Evolutionary conservation across 1,140 invertebrate species (phyloP).

Genomic region (Drosophila persimilis): DNA sequence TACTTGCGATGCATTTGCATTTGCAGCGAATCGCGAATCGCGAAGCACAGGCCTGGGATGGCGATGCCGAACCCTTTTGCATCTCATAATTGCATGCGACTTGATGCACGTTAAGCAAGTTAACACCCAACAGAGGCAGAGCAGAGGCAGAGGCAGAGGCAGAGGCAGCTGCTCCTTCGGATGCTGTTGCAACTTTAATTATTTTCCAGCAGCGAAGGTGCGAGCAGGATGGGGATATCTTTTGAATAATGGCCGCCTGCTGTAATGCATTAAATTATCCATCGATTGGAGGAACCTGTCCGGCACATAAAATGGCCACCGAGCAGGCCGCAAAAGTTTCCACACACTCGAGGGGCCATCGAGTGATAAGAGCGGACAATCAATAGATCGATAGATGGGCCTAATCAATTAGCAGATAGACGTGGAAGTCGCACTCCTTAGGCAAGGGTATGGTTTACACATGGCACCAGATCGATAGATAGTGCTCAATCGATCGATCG

Average conservation of each 20-base stretch:
- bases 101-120: slow-evolving; percentile 78
- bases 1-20: slow-evolving; percentile 62
- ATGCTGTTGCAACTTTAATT: slow-evolving; percentile 58
- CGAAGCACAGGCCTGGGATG: slow-evolving; percentile 26
- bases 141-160: background rate
- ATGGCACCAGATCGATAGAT: slow-evolving; percentile 51
- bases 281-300: slow-evolving; percentile 50
- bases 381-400: slow-evolving; percentile 47
- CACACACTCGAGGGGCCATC: slow-evolving; percentile 25
- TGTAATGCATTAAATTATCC: slow-evolving; percentile 63
- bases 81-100: slow-evolving; percentile 69
- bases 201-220: slow-evolving; percentile 42
- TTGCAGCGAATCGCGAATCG: slow-evolving; percentile 73
- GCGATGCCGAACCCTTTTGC: slow-evolving; percentile 30
- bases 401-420: slow-evolving; percentile 60
- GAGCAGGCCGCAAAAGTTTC: slow-evolving; percentile 37
- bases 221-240: slow-evolving; percentile 34
- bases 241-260: slow-evolving; percentile 73
- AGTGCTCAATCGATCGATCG: background rate
- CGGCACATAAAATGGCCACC: slow-evolving; percentile 56
- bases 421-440: slow-evolving; percentile 29
- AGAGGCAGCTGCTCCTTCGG: slow-evolving; percentile 34
- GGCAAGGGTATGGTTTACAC: slow-evolving; percentile 66
- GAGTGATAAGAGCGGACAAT: slow-evolving; percentile 52
- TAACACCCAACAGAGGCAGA: slow-evolving; percentile 63